Evolutionary conservation across 2,888 invertebrate genomes (phyloP), one percentile per base, ranked within the genome.

Genomic region (Machimus atricapillus): DNA sequence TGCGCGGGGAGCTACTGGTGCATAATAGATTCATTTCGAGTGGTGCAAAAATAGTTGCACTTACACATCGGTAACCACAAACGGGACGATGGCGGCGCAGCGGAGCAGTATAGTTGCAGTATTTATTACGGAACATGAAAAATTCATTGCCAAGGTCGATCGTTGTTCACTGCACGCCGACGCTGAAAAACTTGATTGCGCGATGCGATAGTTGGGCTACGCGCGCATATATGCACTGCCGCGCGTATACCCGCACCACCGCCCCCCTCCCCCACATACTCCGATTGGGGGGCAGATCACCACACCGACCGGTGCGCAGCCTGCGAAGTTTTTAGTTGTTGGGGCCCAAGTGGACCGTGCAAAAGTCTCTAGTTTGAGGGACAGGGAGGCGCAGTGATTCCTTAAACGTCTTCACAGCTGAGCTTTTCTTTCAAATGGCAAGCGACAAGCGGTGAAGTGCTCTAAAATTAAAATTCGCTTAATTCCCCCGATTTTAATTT

Each of bases 81-180:
- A n/a, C 1, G n/a, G 6, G 4, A 2, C 6, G n/a, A n/a, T 14
- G 14, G 46, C 37, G 7, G 77, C n/a, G n/a, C n/a, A n/a, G n/a
- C n/a, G n/a, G n/a, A n/a, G n/a, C n/a, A n/a, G n/a, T n/a, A n/a
- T n/a, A n/a, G n/a, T n/a, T 52, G 34, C 77, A 58, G 37, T 77
- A 58, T 58, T 66, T 76, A 78, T 34, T 78, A 78, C 86, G 86
- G 88, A 89, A 87, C 89, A 88, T 88, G 89, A 88, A 89, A 89
- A 89, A 88, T 89, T 89, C 89, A 89, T 88, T 89, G 89, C 89
- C 89, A 89, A 89, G 89, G 89, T 89, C 89, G 88, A 89, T 52
- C 87, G 87, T 87, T 89, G 87, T 88, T 78, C 78, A 86, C 40
- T 56, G 40, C 77, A 86, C 86, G 86, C 56, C 86, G 78, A 86